phyloP scores from a whole-genome alignment of 2,797 vertebrate genomes.

The Mormyrops attenuatus region DNA sequence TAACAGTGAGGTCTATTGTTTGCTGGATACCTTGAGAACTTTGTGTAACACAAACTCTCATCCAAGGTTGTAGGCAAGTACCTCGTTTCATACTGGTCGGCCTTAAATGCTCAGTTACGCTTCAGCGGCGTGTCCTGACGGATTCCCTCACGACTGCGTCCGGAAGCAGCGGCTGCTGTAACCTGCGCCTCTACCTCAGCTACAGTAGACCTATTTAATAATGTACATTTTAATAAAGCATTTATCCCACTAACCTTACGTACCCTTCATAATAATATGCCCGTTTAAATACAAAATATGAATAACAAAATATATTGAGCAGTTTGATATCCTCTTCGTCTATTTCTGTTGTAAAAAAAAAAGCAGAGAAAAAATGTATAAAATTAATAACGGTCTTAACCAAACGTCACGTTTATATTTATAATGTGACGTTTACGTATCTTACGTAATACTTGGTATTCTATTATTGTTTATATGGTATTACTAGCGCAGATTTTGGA shows the following conservation, averaged over 20 bases:
- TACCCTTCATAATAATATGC: background rate
- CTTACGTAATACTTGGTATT: background rate
- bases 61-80: background rate
- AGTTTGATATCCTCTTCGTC: background rate
- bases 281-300: background rate
- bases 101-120: background rate
- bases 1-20: slow-evolving; percentile 2
- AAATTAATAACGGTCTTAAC: background rate
- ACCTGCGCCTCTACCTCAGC: background rate
- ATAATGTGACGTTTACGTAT: background rate
- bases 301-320: background rate
- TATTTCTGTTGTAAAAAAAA: background rate
- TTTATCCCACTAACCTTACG: background rate
- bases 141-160: background rate
- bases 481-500: background rate
- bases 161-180: background rate
- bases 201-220: background rate
- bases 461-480: background rate
- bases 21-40: background rate
- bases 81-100: background rate
- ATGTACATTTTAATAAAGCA: background rate
- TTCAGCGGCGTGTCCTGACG: background rate
- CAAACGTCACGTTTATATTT: background rate
- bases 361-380: background rate
- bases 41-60: background rate